These are phyloP conservation scores for Brachyistius frenatus DNA, from an alignment of 2,113 vertebrate species.

Conservation along the genomic window DNA sequence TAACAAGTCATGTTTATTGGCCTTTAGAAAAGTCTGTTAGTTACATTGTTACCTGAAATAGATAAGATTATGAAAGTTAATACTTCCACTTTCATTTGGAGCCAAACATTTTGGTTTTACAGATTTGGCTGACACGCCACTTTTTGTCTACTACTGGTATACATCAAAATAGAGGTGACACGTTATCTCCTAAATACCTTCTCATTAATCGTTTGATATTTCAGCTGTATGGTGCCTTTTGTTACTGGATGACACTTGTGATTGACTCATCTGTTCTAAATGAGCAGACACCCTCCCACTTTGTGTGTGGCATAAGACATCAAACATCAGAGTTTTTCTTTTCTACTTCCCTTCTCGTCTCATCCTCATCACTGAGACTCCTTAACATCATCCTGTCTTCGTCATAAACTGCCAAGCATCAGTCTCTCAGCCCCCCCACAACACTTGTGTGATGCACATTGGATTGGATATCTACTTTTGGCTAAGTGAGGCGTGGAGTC, in stretches of 20 bases:
- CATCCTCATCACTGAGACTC: slow-evolving; percentile 32
- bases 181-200: background rate
- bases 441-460: slow-evolving; percentile 70
- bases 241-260: slow-evolving; percentile 12
- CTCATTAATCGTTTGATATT: background rate
- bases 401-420: slow-evolving; percentile 68
- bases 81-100: too few species aligned
- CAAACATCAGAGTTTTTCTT: slow-evolving; percentile 31
- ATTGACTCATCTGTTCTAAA: background rate
- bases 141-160: background rate
- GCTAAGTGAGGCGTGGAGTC: slow-evolving; percentile 88
- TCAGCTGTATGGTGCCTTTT: background rate
- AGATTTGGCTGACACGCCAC: background rate
- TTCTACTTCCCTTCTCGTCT: slow-evolving; percentile 46
- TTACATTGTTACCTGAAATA: too few species aligned
- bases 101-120: background rate
- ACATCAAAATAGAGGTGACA: background rate
- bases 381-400: slow-evolving; percentile 56
- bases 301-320: slow-evolving; percentile 45
- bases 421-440: slow-evolving; percentile 37
- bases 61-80: too few species aligned
- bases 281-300: slow-evolving; percentile 5
- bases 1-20: too few species aligned
- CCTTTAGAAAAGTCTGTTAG: too few species aligned
- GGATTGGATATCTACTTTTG: slow-evolving; percentile 86